Base-by-base conservation (phyloP, 2,888 invertebrate genomes). In the Ichneumoninae sp. region DNA sequence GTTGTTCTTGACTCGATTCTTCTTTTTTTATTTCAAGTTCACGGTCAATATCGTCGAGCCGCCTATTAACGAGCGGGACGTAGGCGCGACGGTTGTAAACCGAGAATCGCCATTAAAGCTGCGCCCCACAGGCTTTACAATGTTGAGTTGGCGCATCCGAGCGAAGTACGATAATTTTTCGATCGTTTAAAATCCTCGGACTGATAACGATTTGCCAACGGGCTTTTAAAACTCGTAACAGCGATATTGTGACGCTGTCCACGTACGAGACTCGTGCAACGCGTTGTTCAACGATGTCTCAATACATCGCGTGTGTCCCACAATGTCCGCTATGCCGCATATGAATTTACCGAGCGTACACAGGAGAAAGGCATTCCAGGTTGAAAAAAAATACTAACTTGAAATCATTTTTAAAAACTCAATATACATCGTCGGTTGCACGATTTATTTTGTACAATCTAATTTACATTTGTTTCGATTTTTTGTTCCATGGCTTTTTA, bases 11-110 rank as follows among this genome's bases (percentile, higher is more conserved):
- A 68, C 60, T 57, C 30, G 33, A 22, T 60, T 44, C 73, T 76
- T 68, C n/a, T n/a, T 10, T 22, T 8, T 54, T 26, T 57, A 13
- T 54, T 54, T 68, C 68, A 60, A 77, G 77, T 83, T 83, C 81
- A 83, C 57, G 80, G 80, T 60, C 79, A 77, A 77, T 69, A 76
- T 50, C 71, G 50, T n/a, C 71, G 68, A 26, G 22, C 16, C 44
- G 44, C 4, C 44, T 44, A 16, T 44, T 44, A 44, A 44, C 44
- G 44, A 13, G 44, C 16, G 13, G 44, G 44, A 44, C 16, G 44
- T 44, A 40, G 40, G 44, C 10, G 44, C 10, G 44, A 44, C 44
- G 13, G 44, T 13, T 44, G 54, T 54, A 10, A 22, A 54, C 54
- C 26, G 10, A 26, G 57, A 3, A 57, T 57, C 10, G 22, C 26